Base-by-base conservation (phyloP, 2,888 invertebrate species). In the Alentia gelatinosa region DNA sequence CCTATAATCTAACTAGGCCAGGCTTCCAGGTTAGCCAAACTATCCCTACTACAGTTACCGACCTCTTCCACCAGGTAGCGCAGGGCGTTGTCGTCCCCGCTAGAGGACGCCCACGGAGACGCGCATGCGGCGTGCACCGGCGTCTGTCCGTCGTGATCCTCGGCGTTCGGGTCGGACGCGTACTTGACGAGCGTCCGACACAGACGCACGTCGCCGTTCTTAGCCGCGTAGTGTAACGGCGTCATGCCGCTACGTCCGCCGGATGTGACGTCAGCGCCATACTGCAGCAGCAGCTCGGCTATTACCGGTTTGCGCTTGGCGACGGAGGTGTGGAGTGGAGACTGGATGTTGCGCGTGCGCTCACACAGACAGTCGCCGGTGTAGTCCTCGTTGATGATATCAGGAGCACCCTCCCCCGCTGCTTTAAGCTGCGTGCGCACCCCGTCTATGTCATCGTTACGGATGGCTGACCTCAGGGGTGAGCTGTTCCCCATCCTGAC, bases 301-400 rank as follows among this genome's bases (percentile, higher is more conserved):
- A 79, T 79, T 47, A 35, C 90, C 23, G 42, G 40, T 42, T 83
- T 90, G 4, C 83, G 33, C 42, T 79, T 75, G 40, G 33, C 90
- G 35, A 90, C 47, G 30, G 40, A 68, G 26, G 90, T 79, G 50
- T 90, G 90, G 9, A 90, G 83, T 3, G 90, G 90, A 7, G 79
- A 47, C 56, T 90, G 90, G 35, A 90, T 90, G 74, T 90, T 90
- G 26, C 90, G 74, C n/a, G 42, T 30, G 9, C 90, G 74, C 33
- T 79, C 47, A 35, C 79, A 79, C 37, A 75, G 37, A 35, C 92
- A 92, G 91, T 92, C 92, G 0, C 68, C 90, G 3, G 91, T 35
- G 91, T 92, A 74, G 84, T 92, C 92, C 15, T 92, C 89, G 56
- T 92, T 92, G 79, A 92, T 92, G 40, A 92, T 5, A 30, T 50